Conservation (phyloP, 2,113 vertebrate species). For the Spheniscus mendiculus region DNA sequence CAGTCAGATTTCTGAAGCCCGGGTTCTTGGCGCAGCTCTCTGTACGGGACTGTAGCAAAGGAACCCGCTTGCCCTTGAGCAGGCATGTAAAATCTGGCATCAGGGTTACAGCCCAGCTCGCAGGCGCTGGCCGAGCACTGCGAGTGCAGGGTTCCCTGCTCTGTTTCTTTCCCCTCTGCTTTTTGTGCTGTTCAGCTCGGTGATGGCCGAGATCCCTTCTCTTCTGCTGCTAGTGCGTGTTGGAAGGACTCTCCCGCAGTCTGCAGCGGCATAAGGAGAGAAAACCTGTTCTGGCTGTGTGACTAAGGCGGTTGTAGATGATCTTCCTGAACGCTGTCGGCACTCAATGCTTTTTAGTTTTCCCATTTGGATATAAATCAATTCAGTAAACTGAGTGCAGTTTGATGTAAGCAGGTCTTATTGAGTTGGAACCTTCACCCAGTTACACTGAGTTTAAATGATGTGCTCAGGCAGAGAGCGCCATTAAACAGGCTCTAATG, state of each 20-base stretch:
- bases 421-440: background rate
- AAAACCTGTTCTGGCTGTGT: background rate
- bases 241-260: background rate
- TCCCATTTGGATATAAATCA: background rate
- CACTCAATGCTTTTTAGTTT: background rate
- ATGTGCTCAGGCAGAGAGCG: background rate
- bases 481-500: background rate
- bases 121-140: fast-evolving
- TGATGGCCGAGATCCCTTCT: background rate
- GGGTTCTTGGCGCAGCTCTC: background rate
- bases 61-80: background rate
- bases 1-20: background rate
- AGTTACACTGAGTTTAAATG: too few species aligned
- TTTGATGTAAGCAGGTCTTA: background rate
- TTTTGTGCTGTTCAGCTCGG: background rate
- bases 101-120: background rate
- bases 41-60: background rate
- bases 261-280: background rate
- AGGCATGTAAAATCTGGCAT: fast-evolving
- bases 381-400: background rate
- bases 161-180: background rate
- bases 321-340: background rate
- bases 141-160: background rate
- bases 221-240: fast-evolving
- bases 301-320: background rate